Conservation (phyloP, 1,140 invertebrate genomes). For the Gonatopus flavifemur region DNA sequence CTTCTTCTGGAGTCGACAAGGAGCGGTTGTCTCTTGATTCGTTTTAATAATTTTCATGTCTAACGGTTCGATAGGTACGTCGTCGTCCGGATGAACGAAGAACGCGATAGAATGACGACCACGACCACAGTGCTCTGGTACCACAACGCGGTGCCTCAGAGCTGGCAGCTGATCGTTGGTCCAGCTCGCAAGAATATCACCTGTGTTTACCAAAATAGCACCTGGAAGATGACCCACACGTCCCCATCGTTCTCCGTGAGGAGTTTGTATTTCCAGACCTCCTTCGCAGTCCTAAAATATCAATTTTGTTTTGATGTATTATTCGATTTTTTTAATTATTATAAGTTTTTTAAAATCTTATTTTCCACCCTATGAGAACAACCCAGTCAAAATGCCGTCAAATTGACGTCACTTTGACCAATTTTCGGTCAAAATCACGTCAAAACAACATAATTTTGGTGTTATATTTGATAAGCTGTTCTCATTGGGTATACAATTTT, state of each 20-base stretch:
- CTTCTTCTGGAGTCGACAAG: slow-evolving; percentile 54
- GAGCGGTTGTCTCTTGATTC: slow-evolving; percentile 43
- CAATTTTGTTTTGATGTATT: too few species aligned
- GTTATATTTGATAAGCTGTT: too few species aligned
- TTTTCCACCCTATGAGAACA: too few species aligned
- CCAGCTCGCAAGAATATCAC: slow-evolving; percentile 77
- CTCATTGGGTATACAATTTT: too few species aligned
- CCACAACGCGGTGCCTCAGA: slow-evolving; percentile 72
- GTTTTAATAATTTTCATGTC: slow-evolving; percentile 55
- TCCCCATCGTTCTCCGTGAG: slow-evolving; percentile 70
- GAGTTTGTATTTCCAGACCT: slow-evolving; percentile 65
- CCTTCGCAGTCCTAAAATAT: slow-evolving; percentile 63
- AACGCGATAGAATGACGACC: slow-evolving; percentile 73
- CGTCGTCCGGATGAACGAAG: slow-evolving; percentile 74
- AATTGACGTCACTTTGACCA: too few species aligned
- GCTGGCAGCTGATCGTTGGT: slow-evolving; percentile 71
- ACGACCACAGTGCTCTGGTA: slow-evolving; percentile 66
- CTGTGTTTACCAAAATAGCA: slow-evolving; percentile 76
- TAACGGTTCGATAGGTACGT: slow-evolving; percentile 61
- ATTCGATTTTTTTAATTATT: too few species aligned
- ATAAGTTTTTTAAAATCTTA: too few species aligned
- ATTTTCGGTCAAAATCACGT: too few species aligned
- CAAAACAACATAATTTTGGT: too few species aligned
- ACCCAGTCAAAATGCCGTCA: too few species aligned
- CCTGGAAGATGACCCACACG: slow-evolving; percentile 76